These are phyloP conservation scores for Ennomos fuscantarius DNA, from an alignment of 2,888 invertebrate genomes.

Conservation along the genomic window DNA sequence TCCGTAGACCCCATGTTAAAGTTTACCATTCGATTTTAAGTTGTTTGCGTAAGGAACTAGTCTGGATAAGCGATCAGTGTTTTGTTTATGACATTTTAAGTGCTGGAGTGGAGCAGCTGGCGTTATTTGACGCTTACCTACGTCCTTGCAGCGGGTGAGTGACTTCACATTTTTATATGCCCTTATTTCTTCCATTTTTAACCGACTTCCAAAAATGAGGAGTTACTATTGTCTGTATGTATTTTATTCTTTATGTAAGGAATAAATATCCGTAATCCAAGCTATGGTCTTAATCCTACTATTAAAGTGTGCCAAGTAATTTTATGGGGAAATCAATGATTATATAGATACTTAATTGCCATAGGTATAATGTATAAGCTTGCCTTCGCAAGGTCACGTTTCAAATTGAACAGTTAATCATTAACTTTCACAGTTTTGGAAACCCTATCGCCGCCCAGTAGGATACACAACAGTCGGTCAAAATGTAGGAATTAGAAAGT, in stretches of 20 bases:
- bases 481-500: slow-evolving; percentile 38
- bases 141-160: no score
- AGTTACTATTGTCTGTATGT: no score
- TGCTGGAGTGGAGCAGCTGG: slow-evolving; percentile 15
- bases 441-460: slow-evolving; percentile 19
- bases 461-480: slow-evolving; percentile 29
- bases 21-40: slow-evolving; percentile 25
- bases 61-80: slow-evolving; percentile 19
- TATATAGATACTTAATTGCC: not conserved
- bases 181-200: no score
- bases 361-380: slow-evolving; percentile 3
- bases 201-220: no score
- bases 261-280: slow-evolving; percentile 15
- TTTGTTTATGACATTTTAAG: slow-evolving; percentile 12
- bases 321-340: no score
- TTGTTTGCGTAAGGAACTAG: slow-evolving; percentile 14
- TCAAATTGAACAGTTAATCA: slow-evolving; percentile 11
- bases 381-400: slow-evolving; percentile 25
- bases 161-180: no score
- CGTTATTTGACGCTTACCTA: not conserved
- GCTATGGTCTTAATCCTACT: no score
- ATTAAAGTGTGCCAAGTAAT: no score
- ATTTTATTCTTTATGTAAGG: no score
- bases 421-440: slow-evolving; percentile 27
- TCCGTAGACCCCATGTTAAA: slow-evolving; percentile 10